Conservation (phyloP, 2,888 invertebrate genomes). For the Julus scanicus region DNA sequence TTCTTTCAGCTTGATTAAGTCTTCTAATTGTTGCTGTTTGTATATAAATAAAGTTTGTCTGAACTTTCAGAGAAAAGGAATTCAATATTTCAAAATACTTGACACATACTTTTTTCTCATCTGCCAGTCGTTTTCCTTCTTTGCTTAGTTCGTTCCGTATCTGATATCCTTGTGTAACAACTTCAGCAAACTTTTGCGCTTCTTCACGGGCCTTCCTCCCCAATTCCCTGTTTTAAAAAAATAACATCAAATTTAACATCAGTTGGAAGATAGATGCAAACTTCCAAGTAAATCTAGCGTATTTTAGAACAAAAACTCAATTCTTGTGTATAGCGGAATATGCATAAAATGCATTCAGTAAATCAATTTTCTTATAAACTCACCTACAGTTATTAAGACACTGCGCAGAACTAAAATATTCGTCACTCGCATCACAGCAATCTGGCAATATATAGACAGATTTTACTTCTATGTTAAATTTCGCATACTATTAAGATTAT, state of each 20-base stretch:
- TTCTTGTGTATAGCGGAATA: too few relatives aligned
- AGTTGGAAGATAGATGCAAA: too few relatives aligned
- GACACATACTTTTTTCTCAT: slow-evolving; percentile 72
- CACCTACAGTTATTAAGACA: slow-evolving; percentile 81
- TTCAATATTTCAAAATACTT: not conserved
- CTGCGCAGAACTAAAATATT: slow-evolving; percentile 69
- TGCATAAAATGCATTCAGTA: too few relatives aligned
- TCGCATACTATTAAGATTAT: not conserved
- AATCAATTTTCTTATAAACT: not conserved
- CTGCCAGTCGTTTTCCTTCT: slow-evolving; percentile 79
- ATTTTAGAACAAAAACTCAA: too few relatives aligned
- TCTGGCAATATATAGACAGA: slow-evolving; percentile 69
- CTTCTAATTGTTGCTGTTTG: slow-evolving; percentile 73
- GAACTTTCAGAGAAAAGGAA: too few relatives aligned
- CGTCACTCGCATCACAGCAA: slow-evolving; percentile 74
- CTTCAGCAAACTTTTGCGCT: slow-evolving; percentile 77
- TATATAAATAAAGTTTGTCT: slow-evolving; percentile 36
- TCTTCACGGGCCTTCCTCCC: slow-evolving; percentile 76
- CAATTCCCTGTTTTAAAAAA: slow-evolving; percentile 70
- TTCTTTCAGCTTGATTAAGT: slow-evolving; percentile 77
- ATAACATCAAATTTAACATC: not conserved
- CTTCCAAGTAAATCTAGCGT: not conserved
- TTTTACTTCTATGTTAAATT: not conserved
- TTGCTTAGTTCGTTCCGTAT: slow-evolving; percentile 79
- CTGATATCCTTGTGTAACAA: slow-evolving; percentile 82